Base-by-base conservation (phyloP, 2,888 invertebrate genomes). In the Liposcelis brunnea region DNA sequence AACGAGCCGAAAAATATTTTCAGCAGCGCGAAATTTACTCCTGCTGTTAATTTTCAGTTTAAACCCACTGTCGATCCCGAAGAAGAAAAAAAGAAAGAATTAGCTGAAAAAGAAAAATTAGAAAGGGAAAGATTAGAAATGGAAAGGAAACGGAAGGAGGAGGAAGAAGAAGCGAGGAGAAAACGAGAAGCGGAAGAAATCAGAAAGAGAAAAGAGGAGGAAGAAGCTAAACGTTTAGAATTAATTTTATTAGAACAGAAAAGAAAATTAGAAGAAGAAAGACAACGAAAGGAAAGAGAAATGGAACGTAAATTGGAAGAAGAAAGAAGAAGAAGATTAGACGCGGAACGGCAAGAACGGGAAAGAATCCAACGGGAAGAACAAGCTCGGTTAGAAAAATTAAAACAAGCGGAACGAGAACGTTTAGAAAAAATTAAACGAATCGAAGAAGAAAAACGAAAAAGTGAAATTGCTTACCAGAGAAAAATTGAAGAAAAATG, bases 161-260 rank as follows among this genome's bases (percentile, higher is more conserved):
- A 11, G 32, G 36, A 47, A 15, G 47, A 47, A 47, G 43, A 6
- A 36, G 44, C 19, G 33, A 37, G 37, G 42, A 44, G 11, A 35
- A 31, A 40, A 32, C 11, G 16, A 8, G 15, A 11, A 33, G 16
- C 31, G 33, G 36, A 18, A 44, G 42, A 34, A 48, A 38, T 19
- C 36, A 42, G 37, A 45, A 16, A 38, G 40, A 43, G 8, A 7
- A 18, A 8, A 26, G 19, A 40, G n/a, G 21, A 40, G 34, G 35
- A 35, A 19, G n/a, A 44, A 35, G 44, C 11, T 21, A 18, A 42
- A 37, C 18, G 38, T 19, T 18, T 16, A 11, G 35, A 12, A 44
- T 16, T n/a, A 34, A 26, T 19, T 6, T 16, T 19, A 38, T 12
- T n/a, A 15, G 15, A 15, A 19, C 4, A 19, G 11, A 43, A 7